Evolutionary conservation across 23 tunicate genomes (phyloP), one percentile per base, ranked within the genome.

Genomic region (Styela plicata): DNA sequence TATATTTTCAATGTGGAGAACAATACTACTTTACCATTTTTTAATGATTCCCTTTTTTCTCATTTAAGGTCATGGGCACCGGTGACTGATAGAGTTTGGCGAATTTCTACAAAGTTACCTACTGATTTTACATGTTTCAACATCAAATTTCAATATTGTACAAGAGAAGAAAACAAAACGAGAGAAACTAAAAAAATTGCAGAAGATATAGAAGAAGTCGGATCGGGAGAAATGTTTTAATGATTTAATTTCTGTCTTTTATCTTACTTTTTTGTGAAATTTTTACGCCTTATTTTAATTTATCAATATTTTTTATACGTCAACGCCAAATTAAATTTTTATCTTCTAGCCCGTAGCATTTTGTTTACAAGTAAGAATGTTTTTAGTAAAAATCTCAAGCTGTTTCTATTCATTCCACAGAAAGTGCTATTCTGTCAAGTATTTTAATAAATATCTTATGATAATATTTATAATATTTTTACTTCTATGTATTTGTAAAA

Each of bases 41-140:
- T 29, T 31, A 13, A 68, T 68, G 28, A 20, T 13, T 16, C n/a
- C 73, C 10, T 17, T 24, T 16, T 24, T 13, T 23, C 13, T 13
- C 16, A 23, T 68, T 68, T 13, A 13, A 71, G 77, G 5, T 71
- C 77, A 30, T 71, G 77, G 77, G 29, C 26, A 28, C 77, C 77
- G 7, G 35, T 71, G 3, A 3, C 35, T 30, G 77, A 71, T 17
- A 33, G 37, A 17, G 34, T 71, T 28, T 71, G 77, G 77, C 5
- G 77, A 29, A 71, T 71, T 18, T 27, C 77, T 5, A 71, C 77
- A 36, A 71, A 71, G 29, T 29, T 71, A 3, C 77, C 77, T 5
- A 21, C 77, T 5, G 34, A 33, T 71, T 71, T 71, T 36, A 34
- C 32, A 3, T 71, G 77, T 34, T 26, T 71, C 3, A 16, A 32